A percentile compares a stretch with the other conserved stretches of the same genome.
phyloP scores from a whole-genome alignment of 2,888 invertebrate species.

The Ormyrus pomaceus region DNA sequence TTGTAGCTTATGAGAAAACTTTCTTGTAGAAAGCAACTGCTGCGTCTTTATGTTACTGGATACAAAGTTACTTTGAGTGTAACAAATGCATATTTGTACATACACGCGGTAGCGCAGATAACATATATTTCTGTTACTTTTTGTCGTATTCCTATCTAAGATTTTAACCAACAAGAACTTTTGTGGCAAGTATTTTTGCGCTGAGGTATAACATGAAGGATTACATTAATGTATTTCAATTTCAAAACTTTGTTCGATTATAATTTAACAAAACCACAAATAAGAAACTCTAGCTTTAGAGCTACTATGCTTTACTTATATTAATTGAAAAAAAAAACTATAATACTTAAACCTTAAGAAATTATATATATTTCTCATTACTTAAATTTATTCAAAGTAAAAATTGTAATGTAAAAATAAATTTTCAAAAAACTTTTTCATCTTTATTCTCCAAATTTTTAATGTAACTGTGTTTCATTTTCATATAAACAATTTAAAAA shows the following conservation, averaged over 20 bases:
- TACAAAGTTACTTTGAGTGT: constrained; percentile 38
- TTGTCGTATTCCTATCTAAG: constrained; percentile 47
- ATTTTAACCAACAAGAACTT: constrained; percentile 55
- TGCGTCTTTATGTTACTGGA: constrained; percentile 33
- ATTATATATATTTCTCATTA: background rate
- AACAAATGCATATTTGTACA: constrained; percentile 52
- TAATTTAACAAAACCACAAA: background rate
- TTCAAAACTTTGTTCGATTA: constrained; percentile 16
- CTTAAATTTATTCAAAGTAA: background rate
- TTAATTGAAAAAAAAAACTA: background rate
- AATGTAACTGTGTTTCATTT: too few species aligned
- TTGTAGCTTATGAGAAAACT: constrained; percentile 55
- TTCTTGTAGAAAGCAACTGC: constrained; percentile 57
- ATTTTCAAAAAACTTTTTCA: background rate
- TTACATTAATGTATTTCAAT: constrained; percentile 22
- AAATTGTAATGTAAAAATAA: background rate
- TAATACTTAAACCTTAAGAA: constrained; percentile 5
- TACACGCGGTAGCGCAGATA: constrained; percentile 41
- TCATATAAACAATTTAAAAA: background rate
- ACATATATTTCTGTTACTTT: constrained; percentile 41
- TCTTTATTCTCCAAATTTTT: too few species aligned
- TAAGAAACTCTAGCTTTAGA: constrained; percentile 8
- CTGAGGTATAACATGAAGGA: constrained; percentile 47
- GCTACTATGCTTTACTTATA: constrained; percentile 1
- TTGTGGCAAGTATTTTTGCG: constrained; percentile 43